These are phyloP conservation scores for Zygogramma bicolorata DNA, from an alignment of 2,888 invertebrate genomes.

Conservation along the genomic window DNA sequence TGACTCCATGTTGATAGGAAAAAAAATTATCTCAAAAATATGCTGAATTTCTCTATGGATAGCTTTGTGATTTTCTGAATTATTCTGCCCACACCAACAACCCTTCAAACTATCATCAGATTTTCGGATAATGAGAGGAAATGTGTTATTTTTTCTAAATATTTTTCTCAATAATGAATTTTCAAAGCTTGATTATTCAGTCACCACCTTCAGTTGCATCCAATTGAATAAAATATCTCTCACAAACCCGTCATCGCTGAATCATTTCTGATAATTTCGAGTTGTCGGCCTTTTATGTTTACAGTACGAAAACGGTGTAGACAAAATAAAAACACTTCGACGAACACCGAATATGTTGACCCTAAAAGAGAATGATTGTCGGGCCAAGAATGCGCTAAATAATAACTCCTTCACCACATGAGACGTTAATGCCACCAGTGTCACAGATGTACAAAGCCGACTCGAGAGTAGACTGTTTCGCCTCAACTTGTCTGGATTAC, in stretches of 20 bases:
- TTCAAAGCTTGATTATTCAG: background rate
- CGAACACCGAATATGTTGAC: slow-evolving; percentile 17
- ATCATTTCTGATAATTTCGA: background rate
- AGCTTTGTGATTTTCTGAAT: no score
- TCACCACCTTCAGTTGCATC: background rate
- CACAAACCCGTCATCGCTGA: background rate
- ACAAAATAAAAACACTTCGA: slow-evolving; percentile 32
- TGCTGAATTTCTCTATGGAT: no score
- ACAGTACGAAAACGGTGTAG: slow-evolving; percentile 12
- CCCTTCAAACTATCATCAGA: no score
- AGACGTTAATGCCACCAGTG: slow-evolving; percentile 17
- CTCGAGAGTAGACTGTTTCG: slow-evolving; percentile 12
- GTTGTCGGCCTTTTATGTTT: slow-evolving; percentile 1
- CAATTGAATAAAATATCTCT: background rate
- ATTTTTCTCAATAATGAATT: no score
- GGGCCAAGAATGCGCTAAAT: slow-evolving; percentile 17
- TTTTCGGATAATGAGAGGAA: no score
- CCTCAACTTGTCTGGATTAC: slow-evolving; percentile 24
- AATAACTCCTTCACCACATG: slow-evolving; percentile 26
- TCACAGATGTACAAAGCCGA: slow-evolving; percentile 21
- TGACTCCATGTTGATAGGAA: no score
- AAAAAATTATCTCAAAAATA: no score
- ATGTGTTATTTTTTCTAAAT: no score
- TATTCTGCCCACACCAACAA: no score
- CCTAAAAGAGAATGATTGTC: slow-evolving; percentile 15